Evolutionary conservation across 2,797 vertebrate species (phyloP), one percentile per base, ranked within the genome.

Genomic region (Cossypha heuglini): DNA sequence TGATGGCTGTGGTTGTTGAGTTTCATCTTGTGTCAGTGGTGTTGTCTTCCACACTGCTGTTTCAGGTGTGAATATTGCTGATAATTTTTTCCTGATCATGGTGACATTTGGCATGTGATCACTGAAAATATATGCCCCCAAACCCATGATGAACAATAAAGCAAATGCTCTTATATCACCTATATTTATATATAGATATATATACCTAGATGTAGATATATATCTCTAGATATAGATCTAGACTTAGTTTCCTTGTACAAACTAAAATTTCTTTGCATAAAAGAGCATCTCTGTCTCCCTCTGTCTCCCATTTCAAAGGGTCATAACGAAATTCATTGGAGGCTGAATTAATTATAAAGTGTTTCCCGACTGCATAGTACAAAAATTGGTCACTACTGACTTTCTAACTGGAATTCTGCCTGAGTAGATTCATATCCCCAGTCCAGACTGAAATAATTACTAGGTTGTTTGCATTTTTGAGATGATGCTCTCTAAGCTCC

Each of bases 321-420:
- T 21, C 38, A 52, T 14, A 54, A 9, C 66, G 35, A 37, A 58
- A 78, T 78, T 51, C 11, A 37, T 0, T 3, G 19, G 28, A 51
- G 25, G 38, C 6, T 66, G 59, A 75, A 57, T 46, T 49, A 5
- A 17, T 18, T 54, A 11, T 20, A 43, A n/a, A 52, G 4, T 6
- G 3, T 72, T 74, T 55, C 38, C 18, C n/a, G 49, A 0, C 4
- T 48, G 24, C 3, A 0, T 15, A 5, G 10, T 20, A 5, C 4
- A 40, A 51, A 58, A 64, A 13, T 12, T 62, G 25, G 29, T 35
- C 15, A 1, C 76, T 35, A n/a, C 11, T 67, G 57, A n/a, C 19
- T 52, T 85, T 33, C 48, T 22, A 66, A 5, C 17, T 26, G 33
- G 66, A 43, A 22, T 69, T 62, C 25, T 89, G n/a, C 13, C 24